Percentiles rank a stretch among this genome's conserved stretches.
Conservation (phyloP, 2,888 invertebrate genomes). For the Pristionchus arcanus region DNA sequence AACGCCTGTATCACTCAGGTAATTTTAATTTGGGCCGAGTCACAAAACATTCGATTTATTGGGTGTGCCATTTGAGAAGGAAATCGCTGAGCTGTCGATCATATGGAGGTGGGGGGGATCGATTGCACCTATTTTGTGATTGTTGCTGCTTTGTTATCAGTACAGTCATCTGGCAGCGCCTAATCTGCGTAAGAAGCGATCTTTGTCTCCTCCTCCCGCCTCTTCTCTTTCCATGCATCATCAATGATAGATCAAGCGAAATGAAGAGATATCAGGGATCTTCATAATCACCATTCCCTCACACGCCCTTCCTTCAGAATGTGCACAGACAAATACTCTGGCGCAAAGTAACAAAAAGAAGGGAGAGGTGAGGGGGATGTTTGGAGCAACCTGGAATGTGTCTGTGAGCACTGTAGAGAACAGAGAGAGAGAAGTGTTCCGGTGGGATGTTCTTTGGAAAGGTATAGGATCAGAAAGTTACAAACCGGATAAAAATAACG, state of each 20-base stretch:
- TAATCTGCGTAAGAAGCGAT: neutral
- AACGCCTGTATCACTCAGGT: conserved; percentile 25
- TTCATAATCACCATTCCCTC: neutral
- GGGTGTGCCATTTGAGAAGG: neutral
- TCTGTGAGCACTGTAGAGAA: neutral
- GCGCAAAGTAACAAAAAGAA: neutral
- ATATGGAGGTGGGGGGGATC: neutral
- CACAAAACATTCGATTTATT: too few species aligned
- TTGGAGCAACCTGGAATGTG: neutral
- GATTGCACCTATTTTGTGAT: neutral
- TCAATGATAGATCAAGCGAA: neutral
- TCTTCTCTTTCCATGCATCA: neutral
- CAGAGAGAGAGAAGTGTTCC: neutral
- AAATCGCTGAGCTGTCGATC: neutral
- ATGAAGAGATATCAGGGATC: neutral
- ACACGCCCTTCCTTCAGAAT: neutral
- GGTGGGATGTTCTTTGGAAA: neutral
- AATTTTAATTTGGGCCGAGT: too few species aligned
- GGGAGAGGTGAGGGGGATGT: neutral
- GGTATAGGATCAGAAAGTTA: too few species aligned
- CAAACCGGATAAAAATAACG: too few species aligned
- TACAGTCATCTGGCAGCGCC: neutral
- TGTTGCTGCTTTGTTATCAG: neutral
- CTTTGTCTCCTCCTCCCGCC: neutral
- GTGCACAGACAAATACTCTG: neutral